Conservation (phyloP, 2,113 vertebrate species). For the Rhagologus leucostigma region DNA sequence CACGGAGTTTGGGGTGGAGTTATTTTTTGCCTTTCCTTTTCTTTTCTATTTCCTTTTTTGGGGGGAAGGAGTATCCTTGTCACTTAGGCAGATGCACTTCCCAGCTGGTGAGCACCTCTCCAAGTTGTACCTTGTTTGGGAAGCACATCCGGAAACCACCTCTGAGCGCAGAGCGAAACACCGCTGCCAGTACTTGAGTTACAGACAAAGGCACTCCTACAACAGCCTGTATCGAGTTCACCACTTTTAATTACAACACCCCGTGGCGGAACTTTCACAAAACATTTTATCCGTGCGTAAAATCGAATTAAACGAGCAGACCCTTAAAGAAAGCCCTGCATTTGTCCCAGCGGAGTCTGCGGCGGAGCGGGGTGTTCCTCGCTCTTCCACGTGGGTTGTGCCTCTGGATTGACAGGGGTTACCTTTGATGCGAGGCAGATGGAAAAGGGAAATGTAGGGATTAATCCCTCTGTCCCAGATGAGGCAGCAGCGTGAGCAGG, state of each 20-base stretch:
- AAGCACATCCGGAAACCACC: not conserved
- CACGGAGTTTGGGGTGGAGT: not conserved
- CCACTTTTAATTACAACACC: constrained; percentile 12
- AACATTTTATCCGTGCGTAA: not conserved
- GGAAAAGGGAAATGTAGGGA: constrained; percentile 6
- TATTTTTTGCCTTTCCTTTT: not conserved
- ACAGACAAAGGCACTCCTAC: not conserved
- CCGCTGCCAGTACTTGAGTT: not conserved
- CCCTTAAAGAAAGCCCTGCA: not conserved
- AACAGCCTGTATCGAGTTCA: not conserved
- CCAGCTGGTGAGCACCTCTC: not conserved
- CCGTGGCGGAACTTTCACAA: not conserved
- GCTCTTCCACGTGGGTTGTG: not conserved
- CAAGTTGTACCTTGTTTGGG: not conserved
- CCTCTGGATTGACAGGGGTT: not conserved
- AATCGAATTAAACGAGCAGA: not conserved
- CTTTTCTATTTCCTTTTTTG: not conserved
- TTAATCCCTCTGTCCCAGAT: constrained; percentile 5
- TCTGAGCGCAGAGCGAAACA: rapidly evolving
- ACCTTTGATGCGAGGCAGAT: constrained; percentile 31
- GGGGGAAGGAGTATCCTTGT: not conserved
- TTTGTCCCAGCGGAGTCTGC: not conserved
- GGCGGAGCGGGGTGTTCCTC: not conserved
- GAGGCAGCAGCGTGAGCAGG: constrained; percentile 5
- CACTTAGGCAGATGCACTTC: not conserved